Evolutionary conservation across 2,888 invertebrate genomes (phyloP).

Genomic region (Parthenolecanium corni): DNA sequence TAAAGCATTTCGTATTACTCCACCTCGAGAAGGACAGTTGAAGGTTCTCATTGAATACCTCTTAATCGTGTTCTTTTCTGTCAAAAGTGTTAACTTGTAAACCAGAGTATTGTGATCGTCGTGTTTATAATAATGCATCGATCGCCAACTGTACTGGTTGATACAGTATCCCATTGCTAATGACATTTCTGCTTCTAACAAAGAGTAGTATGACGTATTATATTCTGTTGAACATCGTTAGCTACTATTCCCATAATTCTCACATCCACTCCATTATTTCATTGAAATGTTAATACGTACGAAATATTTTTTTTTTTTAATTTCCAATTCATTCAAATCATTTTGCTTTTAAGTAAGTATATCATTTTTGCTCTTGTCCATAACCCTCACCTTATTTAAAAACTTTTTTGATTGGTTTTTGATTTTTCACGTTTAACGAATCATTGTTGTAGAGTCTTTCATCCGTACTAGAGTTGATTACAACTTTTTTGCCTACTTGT

Average conservation of each 20-base stretch:
- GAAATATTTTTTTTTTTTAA: background rate
- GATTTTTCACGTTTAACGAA: background rate
- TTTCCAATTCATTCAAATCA: no score
- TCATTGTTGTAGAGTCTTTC: background rate
- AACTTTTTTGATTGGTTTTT: conserved; percentile 20
- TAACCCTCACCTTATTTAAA: background rate
- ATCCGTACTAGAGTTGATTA: background rate
- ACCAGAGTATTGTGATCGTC: no score
- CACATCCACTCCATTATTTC: no score
- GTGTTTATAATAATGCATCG: no score
- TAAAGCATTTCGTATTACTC: conserved; percentile 75
- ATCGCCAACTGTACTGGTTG: no score
- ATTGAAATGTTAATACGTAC: no score
- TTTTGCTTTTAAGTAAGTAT: no score
- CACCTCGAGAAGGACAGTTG: conserved; percentile 65
- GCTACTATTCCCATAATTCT: no score
- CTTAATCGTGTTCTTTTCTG: background rate
- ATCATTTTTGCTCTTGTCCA: no score
- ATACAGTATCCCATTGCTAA: conserved; percentile 7
- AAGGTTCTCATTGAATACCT: conserved; percentile 41
- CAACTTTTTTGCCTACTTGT: no score
- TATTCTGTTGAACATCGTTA: no score
- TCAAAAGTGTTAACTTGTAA: background rate
- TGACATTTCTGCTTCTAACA: conserved; percentile 17
- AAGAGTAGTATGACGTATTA: conserved; percentile 11